These are phyloP conservation scores for Melanotus villosus DNA, from an alignment of 2,888 invertebrate species.

Conservation along the genomic window DNA sequence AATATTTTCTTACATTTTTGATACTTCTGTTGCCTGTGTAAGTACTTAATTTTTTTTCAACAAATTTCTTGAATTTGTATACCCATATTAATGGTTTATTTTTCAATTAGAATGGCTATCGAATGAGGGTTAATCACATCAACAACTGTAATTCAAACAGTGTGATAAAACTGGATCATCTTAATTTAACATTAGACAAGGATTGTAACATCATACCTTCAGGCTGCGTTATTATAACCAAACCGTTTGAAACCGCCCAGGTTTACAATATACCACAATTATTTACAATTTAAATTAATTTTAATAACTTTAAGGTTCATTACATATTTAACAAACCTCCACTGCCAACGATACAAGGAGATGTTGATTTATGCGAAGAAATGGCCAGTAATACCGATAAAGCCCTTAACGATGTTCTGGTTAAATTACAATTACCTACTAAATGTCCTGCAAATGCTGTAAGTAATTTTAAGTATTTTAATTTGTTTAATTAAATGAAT, in stretches of 20 bases:
- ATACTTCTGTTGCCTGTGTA: no score
- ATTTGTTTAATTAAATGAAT: no score
- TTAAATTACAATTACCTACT: constrained; percentile 3
- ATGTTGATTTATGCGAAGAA: neutral
- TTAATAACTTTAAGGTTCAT: no score
- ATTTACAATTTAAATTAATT: no score
- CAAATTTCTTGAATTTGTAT: no score
- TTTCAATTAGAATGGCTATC: constrained; percentile 23
- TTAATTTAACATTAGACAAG: neutral
- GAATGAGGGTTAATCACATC: constrained; percentile 10
- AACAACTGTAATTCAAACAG: constrained; percentile 19
- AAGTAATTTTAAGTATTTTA: no score
- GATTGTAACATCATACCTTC: constrained; percentile 11
- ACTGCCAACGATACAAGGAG: constrained; percentile 6
- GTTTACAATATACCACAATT: neutral
- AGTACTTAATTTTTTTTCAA: no score
- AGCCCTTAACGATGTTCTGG: neutral
- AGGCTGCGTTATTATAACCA: constrained; percentile 9
- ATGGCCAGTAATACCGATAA: neutral
- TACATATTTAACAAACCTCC: constrained; percentile 16
- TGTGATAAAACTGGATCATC: constrained; percentile 1
- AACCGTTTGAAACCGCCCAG: constrained; percentile 9
- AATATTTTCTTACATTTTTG: no score
- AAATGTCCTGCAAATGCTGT: constrained; percentile 13
- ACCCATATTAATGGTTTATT: no score